Evolutionary conservation across 2,888 invertebrate genomes (phyloP), one percentile per base, ranked within the genome.

Genomic region (Cerastis rubricosa): DNA sequence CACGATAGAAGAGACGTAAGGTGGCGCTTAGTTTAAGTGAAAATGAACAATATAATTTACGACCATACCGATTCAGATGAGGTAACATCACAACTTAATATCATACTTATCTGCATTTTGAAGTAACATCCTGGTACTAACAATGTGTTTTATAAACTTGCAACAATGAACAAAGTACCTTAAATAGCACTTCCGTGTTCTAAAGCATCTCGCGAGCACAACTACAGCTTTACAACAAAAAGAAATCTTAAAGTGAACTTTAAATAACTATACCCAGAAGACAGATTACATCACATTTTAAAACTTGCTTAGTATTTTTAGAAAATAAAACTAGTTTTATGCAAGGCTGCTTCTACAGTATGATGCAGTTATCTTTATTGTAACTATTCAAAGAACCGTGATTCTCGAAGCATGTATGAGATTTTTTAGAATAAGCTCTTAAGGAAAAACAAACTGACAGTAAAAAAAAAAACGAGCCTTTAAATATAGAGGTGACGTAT

Each of bases 161-260:
- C 69, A 61, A 83, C 65, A 77, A 57, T 64, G 68, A 79, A 74
- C 49, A 51, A 70, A 77, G 65, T 63, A 77, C 68, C 67, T 80
- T 78, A 85, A 86, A 86, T 76, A 83, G 86, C 80, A 86, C 78
- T 86, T 85, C 70, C 76, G 85, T 78, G 85, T 77, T 74, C 64
- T 51, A 63, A 74, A 83, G 67, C 71, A 75, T 85, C 74, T 75
- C 45, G n/a, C 63, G 43, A 61, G 54, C 72, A 54, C 22, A 76
- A 59, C 63, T 70, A 22, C 59, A 81, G 76, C 70, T 81, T 45
- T 64, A 25, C 63, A 81, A 81, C 72, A 81, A 86, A 83, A 77
- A 63, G 12, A 74, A 78, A 72, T 77, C 76, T 83, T 70, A 59
- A 69, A 78, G 45, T 25, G 61, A 79, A 74, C 78, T 81, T 35